Conservation (phyloP, 2,113 vertebrate species). For the Passerina amoena region DNA sequence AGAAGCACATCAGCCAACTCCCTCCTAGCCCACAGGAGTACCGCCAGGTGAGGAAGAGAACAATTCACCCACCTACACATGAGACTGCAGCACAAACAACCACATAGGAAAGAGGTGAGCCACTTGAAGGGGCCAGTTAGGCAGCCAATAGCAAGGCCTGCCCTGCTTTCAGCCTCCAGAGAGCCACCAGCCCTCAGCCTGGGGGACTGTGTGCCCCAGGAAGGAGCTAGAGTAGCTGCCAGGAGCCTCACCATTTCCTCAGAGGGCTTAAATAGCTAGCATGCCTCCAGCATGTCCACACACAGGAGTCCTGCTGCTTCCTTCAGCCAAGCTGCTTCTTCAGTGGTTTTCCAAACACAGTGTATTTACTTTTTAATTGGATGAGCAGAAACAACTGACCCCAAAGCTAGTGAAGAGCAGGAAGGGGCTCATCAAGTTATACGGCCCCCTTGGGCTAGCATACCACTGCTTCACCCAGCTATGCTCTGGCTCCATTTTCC, state of each 20-base stretch:
- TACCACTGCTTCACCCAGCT: neutral
- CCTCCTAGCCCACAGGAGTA: neutral
- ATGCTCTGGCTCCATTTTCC: rapidly evolving
- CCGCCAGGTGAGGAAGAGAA: neutral
- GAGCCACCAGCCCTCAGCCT: neutral
- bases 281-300: rapidly evolving
- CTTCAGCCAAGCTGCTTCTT: neutral
- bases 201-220: neutral
- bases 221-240: neutral
- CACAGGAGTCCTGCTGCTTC: neutral
- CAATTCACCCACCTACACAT: slow-evolving; percentile 36
- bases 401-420: neutral
- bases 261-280: neutral
- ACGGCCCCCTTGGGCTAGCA: rapidly evolving
- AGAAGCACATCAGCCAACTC: neutral
- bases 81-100: neutral
- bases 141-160: neutral
- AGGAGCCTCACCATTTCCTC: neutral
- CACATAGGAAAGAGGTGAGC: neutral
- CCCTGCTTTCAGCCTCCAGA: neutral
- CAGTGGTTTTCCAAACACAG: neutral
- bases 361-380: neutral
- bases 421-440: neutral
- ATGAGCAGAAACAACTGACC: neutral
- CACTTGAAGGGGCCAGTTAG: slow-evolving; percentile 24